These are phyloP conservation scores for Oceanodroma leucorhoa DNA, from an alignment of 2,797 vertebrate genomes.

Conservation along the genomic window DNA sequence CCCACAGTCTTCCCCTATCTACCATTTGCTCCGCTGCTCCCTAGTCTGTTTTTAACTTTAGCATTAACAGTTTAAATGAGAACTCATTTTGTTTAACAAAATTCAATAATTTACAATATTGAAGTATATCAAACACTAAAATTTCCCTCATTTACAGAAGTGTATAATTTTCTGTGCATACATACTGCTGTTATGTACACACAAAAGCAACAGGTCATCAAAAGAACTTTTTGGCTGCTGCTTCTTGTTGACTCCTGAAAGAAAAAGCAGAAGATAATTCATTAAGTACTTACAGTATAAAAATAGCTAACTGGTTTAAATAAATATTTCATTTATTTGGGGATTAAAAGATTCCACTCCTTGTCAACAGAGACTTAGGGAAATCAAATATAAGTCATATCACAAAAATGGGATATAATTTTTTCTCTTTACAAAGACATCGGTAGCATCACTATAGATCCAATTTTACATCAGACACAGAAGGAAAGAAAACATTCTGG, in stretches of 20 bases:
- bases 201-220: constrained; percentile 79
- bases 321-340: neutral
- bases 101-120: constrained; percentile 90
- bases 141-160: constrained; percentile 78
- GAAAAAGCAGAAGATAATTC: neutral
- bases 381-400: neutral
- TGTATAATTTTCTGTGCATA: constrained; percentile 62
- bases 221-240: constrained; percentile 99
- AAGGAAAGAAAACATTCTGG: neutral
- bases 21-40: neutral
- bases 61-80: constrained; percentile 41
- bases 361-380: neutral
- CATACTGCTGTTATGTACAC: constrained; percentile 50
- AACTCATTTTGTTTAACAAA: constrained; percentile 57
- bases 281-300: neutral
- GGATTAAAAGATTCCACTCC: neutral
- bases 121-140: constrained; percentile 77
- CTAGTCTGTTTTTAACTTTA: constrained; percentile 39
- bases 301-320: neutral
- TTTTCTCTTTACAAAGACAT: neutral
- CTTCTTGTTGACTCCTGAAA: constrained; percentile 95
- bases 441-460: neutral
- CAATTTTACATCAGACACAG: neutral
- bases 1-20: neutral
- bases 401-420: neutral